Base-by-base conservation (phyloP, 92 coral and sea anemone genomes). In the Meandrina meandrites region DNA sequence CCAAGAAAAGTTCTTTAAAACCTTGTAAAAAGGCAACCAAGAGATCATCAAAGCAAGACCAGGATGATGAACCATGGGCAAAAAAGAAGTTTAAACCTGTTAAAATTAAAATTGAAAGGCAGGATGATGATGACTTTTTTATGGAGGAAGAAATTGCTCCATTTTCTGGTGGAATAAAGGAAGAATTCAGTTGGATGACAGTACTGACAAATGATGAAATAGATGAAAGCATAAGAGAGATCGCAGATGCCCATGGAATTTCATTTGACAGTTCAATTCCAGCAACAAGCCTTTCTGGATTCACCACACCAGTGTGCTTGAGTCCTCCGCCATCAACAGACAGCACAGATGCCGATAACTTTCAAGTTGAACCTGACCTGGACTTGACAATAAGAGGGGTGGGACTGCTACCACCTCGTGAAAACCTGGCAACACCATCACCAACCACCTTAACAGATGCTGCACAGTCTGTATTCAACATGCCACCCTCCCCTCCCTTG, bases 201-300 rank as follows among this genome's bases (percentile, higher is more conserved):
- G 86, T 97, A 24, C 84, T 97, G 8, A 90, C 98, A 24, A 92
- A 91, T 57, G 92, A 92, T 74, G 95, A 97, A 47, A 84, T 93
- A 3, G 99, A 95, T 82, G 94, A 95, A 83, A 92, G 94, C 79
- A 93, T 97, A 57, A 87, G 93, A 71, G 99, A 97, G 82, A 94
- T 96, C 66, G 93, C 96, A 14, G 99, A 95, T 91, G 94, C 98
- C 11, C 99, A 97, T 64, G 99, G 99, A 64, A 97, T 97, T 51
- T 88, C 91, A 75, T 88, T 97, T 62, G 82, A 83, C 8, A 78
- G 37, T 31, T 75, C 77, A 22, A 50, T 85, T 54, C 51, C 87
- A 35, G 35, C 40, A 24, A n/a, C 47, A 24, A 62, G 48, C 79
- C 82, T 89, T 62, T 81, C 92, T 58, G 87, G 87, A 72, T 79